Evolutionary conservation across 2,888 invertebrate genomes (phyloP).

Genomic region (Flabesymbios commensalis): DNA sequence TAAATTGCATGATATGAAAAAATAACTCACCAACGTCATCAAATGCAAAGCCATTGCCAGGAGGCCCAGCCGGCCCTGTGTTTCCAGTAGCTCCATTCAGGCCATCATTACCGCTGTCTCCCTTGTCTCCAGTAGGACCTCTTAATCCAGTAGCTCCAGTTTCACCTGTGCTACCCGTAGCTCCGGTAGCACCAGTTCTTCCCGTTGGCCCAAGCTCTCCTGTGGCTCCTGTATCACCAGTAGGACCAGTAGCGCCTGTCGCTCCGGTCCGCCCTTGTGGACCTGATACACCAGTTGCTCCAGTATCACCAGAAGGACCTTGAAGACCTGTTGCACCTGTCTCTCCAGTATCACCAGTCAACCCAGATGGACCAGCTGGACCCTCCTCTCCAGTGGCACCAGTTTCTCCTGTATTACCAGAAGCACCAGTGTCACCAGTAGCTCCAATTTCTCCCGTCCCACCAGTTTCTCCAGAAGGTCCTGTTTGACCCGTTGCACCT

Average conservation of each 20-base stretch:
- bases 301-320: conserved; percentile 15
- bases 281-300: conserved; percentile 12
- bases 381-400: too few relatives aligned
- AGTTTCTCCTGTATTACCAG: conserved; percentile 12
- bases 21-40: too few relatives aligned
- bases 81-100: conserved; percentile 9
- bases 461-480: conserved; percentile 9
- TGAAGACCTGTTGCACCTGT: conserved; percentile 8
- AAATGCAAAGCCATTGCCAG: too few relatives aligned
- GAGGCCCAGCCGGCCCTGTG: not conserved
- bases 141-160: not conserved
- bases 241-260: not conserved
- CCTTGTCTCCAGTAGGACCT: conserved; percentile 9
- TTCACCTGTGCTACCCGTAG: not conserved
- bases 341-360: conserved; percentile 4
- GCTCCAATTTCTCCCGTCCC: conserved; percentile 14
- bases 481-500: not conserved
- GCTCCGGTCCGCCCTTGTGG: conserved; percentile 13
- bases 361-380: conserved; percentile 23
- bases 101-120: conserved; percentile 9
- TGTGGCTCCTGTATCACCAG: conserved; percentile 15
- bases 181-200: conserved; percentile 4
- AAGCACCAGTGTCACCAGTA: conserved; percentile 19
- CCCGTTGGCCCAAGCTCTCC: conserved; percentile 26
- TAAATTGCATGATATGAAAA: too few relatives aligned